Evolutionary conservation across 2,113 vertebrate genomes (phyloP).

Genomic region (Oncorhynchus tshawytscha): DNA sequence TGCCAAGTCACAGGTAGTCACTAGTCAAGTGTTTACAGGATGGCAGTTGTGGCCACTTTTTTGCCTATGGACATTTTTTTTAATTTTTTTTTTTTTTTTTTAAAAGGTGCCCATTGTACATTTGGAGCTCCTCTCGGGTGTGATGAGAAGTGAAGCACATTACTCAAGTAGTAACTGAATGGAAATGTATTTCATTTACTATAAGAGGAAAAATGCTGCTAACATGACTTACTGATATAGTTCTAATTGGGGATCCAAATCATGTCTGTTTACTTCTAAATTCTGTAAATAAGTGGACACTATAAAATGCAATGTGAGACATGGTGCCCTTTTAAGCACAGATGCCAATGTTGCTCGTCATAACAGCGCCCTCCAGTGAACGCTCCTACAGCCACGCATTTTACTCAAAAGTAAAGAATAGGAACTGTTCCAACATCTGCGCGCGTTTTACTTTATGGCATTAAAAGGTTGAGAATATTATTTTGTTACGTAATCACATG

Average conservation of each 20-base stretch:
- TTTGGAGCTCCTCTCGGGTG: not conserved
- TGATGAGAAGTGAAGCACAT: not conserved
- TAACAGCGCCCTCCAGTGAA: constrained; percentile 71
- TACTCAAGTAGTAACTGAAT: not conserved
- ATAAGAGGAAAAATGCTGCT: no score
- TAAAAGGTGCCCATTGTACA: constrained; percentile 57
- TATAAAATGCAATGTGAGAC: not conserved
- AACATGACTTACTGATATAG: no score
- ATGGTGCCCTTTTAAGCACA: no score
- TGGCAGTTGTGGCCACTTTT: constrained; percentile 52
- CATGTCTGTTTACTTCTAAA: no score
- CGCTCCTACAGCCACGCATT: constrained; percentile 24
- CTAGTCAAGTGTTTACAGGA: no score
- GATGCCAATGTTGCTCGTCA: constrained; percentile 15
- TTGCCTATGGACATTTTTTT: constrained; percentile 34
- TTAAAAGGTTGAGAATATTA: no score
- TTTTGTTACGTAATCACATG: no score
- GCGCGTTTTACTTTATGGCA: not conserved
- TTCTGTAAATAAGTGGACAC: no score
- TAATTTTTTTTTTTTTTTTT: no score
- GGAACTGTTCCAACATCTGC: not conserved
- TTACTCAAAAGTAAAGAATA: constrained; percentile 1
- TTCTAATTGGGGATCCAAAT: no score
- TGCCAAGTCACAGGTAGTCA: no score
- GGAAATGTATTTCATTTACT: no score